phyloP scores from a whole-genome alignment of 1,140 invertebrate genomes.

The Thaumatotibia leucotreta region DNA sequence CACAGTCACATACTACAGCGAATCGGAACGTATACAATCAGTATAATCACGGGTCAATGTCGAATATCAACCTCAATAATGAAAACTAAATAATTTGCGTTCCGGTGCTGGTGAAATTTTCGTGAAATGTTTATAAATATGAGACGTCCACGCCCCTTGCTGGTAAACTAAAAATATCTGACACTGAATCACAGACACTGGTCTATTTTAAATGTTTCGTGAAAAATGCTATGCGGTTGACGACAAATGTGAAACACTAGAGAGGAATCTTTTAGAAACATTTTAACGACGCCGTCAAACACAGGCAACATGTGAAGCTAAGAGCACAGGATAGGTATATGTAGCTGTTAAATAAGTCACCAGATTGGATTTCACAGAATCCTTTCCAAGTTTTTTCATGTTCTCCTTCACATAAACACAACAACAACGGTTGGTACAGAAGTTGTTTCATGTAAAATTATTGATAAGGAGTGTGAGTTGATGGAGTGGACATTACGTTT shows the following conservation, averaged over 20 bases:
- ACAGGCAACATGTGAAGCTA: not conserved
- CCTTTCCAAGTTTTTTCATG: too few relatives aligned
- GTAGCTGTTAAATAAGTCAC: not conserved
- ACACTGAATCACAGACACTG: slow-evolving; percentile 10
- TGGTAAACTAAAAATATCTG: slow-evolving; percentile 5
- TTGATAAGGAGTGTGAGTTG: too few relatives aligned
- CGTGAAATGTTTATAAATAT: slow-evolving; percentile 1
- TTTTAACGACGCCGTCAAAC: not conserved
- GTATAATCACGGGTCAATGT: not conserved
- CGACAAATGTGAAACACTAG: not conserved
- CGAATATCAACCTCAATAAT: slow-evolving; percentile 11
- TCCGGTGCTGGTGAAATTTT: not conserved
- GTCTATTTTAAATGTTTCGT: slow-evolving; percentile 4
- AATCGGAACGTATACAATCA: too few relatives aligned
- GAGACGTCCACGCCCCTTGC: not conserved
- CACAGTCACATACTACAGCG: not conserved
- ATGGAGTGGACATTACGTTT: too few relatives aligned
- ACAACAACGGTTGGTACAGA: too few relatives aligned
- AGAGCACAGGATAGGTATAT: not conserved
- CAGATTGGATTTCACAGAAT: not conserved
- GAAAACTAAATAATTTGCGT: not conserved
- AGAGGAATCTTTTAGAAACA: not conserved
- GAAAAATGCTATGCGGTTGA: not conserved
- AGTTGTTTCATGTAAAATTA: too few relatives aligned
- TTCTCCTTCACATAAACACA: too few relatives aligned